phyloP scores from a whole-genome alignment of 2,113 vertebrate species.

The Aramus guarauna region DNA sequence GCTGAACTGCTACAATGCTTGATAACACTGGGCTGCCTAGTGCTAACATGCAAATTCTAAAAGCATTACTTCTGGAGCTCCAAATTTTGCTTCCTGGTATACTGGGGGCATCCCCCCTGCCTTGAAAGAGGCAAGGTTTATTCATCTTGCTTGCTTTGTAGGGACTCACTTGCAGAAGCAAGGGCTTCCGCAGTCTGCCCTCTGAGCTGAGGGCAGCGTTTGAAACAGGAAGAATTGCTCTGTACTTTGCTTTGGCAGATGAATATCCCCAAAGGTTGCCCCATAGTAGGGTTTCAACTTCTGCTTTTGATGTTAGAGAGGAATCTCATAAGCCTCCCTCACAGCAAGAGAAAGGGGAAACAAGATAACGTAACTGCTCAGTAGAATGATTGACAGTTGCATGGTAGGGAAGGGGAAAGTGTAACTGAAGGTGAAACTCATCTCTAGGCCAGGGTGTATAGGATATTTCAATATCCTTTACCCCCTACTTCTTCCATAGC shows the following conservation, averaged over 20 bases:
- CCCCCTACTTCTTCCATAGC: background rate
- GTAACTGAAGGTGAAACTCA: background rate
- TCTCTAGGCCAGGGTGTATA: background rate
- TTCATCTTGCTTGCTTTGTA: background rate
- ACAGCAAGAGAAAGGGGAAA: background rate
- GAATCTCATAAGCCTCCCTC: background rate
- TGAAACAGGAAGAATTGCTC: background rate
- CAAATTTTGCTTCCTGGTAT: background rate
- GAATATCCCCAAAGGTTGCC: background rate
- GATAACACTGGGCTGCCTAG: fast-evolving
- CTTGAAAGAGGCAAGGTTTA: background rate
- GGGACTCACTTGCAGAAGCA: background rate
- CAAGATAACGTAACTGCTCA: background rate
- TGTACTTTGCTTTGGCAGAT: background rate
- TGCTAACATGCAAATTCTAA: background rate
- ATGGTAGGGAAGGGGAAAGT: background rate
- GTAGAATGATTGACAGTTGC: background rate
- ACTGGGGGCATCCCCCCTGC: background rate
- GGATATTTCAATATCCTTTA: background rate
- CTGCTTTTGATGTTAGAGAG: background rate
- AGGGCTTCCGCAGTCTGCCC: background rate
- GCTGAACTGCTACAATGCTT: background rate
- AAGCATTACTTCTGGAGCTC: background rate
- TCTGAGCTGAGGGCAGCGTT: background rate
- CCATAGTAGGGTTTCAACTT: background rate